Percentiles rank a stretch among this genome's conserved stretches.
Evolutionary conservation across 2,113 vertebrate genomes (phyloP).

Genomic region (Ctenomys sociabilis): DNA sequence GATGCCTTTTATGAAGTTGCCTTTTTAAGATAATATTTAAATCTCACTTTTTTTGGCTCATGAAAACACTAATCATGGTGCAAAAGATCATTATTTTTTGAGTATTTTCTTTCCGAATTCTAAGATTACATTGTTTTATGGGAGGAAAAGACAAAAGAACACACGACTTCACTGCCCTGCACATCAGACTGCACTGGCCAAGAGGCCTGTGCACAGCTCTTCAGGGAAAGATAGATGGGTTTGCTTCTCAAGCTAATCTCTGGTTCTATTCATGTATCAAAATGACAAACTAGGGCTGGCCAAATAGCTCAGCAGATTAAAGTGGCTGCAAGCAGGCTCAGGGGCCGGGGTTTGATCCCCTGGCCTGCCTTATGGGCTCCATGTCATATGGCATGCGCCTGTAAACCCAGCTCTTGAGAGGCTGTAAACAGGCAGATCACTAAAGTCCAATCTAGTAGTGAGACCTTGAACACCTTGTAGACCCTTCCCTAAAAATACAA

Average conservation of each 20-base stretch:
- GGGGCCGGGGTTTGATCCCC: too few relatives aligned
- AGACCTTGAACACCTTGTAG: too few relatives aligned
- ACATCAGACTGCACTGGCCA: neutral
- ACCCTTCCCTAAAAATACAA: too few relatives aligned
- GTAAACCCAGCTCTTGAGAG: too few relatives aligned
- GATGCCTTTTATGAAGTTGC: neutral
- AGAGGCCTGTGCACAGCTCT: neutral
- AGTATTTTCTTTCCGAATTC: neutral
- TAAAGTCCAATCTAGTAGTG: too few relatives aligned
- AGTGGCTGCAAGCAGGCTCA: too few relatives aligned
- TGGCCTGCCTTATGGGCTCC: too few relatives aligned
- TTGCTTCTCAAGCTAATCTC: neutral
- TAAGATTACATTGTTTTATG: constrained; percentile 5
- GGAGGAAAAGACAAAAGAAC: neutral
- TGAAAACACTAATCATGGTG: neutral
- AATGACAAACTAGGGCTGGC: neutral
- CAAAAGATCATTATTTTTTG: neutral
- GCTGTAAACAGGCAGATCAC: too few relatives aligned
- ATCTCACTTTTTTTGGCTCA: neutral
- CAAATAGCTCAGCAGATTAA: too few relatives aligned
- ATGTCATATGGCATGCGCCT: too few relatives aligned
- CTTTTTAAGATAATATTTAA: neutral
- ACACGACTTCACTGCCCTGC: neutral
- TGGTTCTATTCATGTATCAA: neutral
- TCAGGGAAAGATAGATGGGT: neutral